phyloP scores from a whole-genome alignment of 1,140 invertebrate species.

The Hycleus phaleratus region DNA sequence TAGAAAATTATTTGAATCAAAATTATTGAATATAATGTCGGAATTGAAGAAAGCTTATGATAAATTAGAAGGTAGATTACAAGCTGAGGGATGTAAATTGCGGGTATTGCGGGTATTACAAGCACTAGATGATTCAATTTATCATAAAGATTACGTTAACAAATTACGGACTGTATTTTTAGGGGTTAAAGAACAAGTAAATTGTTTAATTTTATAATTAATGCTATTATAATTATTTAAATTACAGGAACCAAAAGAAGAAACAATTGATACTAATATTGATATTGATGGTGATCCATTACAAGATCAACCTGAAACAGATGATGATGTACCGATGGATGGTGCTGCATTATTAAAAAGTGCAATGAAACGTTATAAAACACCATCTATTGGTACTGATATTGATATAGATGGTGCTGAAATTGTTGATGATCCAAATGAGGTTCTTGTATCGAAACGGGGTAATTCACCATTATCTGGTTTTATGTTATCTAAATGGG shows the following conservation, averaged over 20 bases:
- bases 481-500: constrained; percentile 90
- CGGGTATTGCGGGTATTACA: constrained; percentile 89
- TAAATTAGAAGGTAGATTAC: constrained; percentile 77
- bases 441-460: not conserved
- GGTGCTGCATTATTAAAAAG: constrained; percentile 70
- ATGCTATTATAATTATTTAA: not conserved
- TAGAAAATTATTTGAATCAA: constrained; percentile 83
- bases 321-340: constrained; percentile 71
- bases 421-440: constrained; percentile 37
- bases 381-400: constrained; percentile 28
- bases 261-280: constrained; percentile 41
- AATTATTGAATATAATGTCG: constrained; percentile 81
- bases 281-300: constrained; percentile 63
- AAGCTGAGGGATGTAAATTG: constrained; percentile 94
- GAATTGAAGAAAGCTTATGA: constrained; percentile 70
- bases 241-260: constrained; percentile 20
- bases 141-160: constrained; percentile 88
- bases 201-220: too few relatives aligned
- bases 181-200: constrained; percentile 29
- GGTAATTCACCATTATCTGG: constrained; percentile 41
- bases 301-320: constrained; percentile 44
- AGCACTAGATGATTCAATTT: constrained; percentile 99
- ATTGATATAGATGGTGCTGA: constrained; percentile 34
- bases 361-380: constrained; percentile 48
- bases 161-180: constrained; percentile 84